Conservation (phyloP, 2,797 vertebrate species). For the Lithobates sylvaticus region DNA sequence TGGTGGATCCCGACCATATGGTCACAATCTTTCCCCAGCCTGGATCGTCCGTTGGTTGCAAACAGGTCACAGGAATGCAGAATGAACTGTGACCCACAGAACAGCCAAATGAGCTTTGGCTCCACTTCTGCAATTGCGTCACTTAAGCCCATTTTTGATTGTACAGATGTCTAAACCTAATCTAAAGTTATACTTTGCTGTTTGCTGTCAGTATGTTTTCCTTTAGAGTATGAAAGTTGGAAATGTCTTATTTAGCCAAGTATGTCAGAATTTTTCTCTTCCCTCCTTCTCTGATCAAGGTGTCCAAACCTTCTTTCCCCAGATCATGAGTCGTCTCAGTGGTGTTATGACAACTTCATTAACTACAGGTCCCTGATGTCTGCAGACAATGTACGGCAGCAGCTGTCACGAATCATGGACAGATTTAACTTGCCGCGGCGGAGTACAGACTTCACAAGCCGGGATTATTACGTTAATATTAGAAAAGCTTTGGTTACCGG, state of each 20-base stretch:
- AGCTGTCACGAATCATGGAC: conserved; percentile 98
- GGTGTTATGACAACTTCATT: conserved; percentile 99
- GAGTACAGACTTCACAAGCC: conserved; percentile 95
- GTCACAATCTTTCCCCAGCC: no score
- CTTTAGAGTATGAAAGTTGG: background rate
- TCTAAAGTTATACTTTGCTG: no score
- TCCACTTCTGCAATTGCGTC: no score
- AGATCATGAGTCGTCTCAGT: conserved; percentile 99
- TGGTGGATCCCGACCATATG: no score
- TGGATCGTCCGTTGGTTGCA: no score
- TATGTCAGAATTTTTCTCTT: background rate
- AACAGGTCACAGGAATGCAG: no score
- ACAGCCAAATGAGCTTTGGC: no score
- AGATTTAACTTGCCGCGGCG: conserved; percentile 95
- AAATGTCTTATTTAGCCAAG: background rate
- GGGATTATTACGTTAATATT: conserved; percentile 97
- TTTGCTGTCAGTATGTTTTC: no score
- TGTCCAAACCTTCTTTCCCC: conserved; percentile 69
- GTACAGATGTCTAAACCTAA: no score
- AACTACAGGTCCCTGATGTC: conserved; percentile 99
- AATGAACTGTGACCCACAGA: no score
- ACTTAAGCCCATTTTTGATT: no score
- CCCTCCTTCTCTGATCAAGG: conserved; percentile 15
- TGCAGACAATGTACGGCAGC: conserved; percentile 98
- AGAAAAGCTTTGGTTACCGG: conserved; percentile 94